phyloP scores from a whole-genome alignment of 2,113 vertebrate species.

The Leptobrachium leishanense region DNA sequence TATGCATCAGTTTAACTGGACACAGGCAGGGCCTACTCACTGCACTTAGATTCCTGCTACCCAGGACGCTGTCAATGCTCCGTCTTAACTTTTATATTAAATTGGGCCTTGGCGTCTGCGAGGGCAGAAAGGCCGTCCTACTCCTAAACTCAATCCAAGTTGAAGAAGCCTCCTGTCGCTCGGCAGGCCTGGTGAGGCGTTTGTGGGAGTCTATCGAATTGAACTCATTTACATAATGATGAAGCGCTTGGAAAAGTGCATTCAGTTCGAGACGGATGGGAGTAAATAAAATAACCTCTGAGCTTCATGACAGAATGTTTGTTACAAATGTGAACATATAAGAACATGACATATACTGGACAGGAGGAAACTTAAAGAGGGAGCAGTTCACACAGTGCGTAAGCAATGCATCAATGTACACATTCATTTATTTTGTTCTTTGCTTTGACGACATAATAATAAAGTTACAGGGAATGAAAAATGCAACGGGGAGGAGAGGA shows the following conservation, averaged over 20 bases:
- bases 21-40: slow-evolving; percentile 24
- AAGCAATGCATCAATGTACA: background rate
- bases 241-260: slow-evolving; percentile 50
- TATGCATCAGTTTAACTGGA: slow-evolving; percentile 18
- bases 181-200: slow-evolving; percentile 40
- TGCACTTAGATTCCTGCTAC: background rate
- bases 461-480: too few species aligned
- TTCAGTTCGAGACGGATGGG: slow-evolving; percentile 53
- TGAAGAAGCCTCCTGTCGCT: slow-evolving; percentile 53
- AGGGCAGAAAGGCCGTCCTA: slow-evolving; percentile 45
- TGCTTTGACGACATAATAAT: too few species aligned
- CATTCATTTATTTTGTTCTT: too few species aligned
- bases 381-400: background rate
- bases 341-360: background rate
- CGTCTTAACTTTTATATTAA: slow-evolving; percentile 44
- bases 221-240: slow-evolving; percentile 56
- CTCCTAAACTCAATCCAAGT: slow-evolving; percentile 49
- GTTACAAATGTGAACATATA: slow-evolving; percentile 27
- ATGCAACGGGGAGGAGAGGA: too few species aligned
- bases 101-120: slow-evolving; percentile 40
- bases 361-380: background rate
- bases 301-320: slow-evolving; percentile 50
- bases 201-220: slow-evolving; percentile 53
- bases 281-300: slow-evolving; percentile 56
- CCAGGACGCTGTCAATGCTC: slow-evolving; percentile 24